These are phyloP conservation scores for Idaea dimidiata DNA, from an alignment of 2,888 invertebrate genomes.

Conservation along the genomic window DNA sequence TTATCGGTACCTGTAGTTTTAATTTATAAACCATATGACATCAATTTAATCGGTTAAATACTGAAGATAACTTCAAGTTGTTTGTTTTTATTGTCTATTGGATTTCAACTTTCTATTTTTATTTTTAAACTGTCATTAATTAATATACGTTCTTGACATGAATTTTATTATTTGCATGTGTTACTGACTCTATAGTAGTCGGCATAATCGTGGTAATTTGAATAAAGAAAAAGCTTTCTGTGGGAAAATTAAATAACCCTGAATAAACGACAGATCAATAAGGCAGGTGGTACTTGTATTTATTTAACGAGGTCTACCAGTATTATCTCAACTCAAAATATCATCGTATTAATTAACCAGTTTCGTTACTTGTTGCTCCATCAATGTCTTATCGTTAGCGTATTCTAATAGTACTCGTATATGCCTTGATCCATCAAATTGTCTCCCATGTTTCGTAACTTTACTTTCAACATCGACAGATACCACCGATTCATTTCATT, in stretches of 20 bases:
- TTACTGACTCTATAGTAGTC: not conserved
- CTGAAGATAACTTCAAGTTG: not conserved
- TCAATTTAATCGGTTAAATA: not conserved
- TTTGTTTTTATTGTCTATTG: not conserved
- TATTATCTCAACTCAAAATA: not conserved
- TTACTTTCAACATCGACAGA: not conserved
- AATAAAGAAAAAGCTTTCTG: not conserved
- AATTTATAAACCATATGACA: not conserved
- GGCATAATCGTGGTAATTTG: not conserved
- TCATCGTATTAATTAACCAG: not conserved
- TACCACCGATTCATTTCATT: not conserved
- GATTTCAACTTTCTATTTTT: not conserved
- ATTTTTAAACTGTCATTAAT: not conserved
- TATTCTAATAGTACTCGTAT: not conserved
- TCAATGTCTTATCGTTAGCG: not conserved
- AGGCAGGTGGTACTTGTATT: not conserved
- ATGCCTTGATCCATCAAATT: not conserved
- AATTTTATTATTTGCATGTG: not conserved
- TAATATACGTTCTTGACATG: not conserved
- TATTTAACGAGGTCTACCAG: not conserved
- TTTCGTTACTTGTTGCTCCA: not conserved
- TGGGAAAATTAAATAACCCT: not conserved
- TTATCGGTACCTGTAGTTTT: conserved; percentile 14
- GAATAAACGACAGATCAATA: not conserved
- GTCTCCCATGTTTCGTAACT: not conserved